phyloP scores from a whole-genome alignment of 2,888 invertebrate species.

The Cantharis flavilabris region DNA sequence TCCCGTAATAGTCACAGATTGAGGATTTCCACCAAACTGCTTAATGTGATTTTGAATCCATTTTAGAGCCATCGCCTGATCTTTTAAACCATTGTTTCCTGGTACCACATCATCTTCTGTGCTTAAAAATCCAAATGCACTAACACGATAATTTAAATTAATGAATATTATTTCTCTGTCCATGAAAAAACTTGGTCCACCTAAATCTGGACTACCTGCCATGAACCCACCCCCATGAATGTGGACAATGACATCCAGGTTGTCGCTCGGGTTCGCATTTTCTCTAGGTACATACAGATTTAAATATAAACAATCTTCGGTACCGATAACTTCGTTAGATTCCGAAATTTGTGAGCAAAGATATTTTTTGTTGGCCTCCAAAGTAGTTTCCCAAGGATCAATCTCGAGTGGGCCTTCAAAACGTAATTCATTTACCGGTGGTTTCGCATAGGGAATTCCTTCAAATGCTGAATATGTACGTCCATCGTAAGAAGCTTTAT shows the following conservation, averaged over 20 bases:
- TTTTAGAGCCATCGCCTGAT: constrained; percentile 67
- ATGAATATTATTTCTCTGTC: constrained; percentile 12
- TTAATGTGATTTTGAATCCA: constrained; percentile 58
- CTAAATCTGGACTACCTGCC: not conserved
- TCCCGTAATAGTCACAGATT: constrained; percentile 67
- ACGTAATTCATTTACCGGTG: constrained; percentile 40
- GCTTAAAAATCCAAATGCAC: constrained; percentile 1
- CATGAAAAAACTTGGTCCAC: constrained; percentile 11
- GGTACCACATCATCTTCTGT: not conserved
- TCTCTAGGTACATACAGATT: constrained; percentile 14
- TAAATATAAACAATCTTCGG: constrained; percentile 19
- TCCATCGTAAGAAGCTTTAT: constrained; percentile 37
- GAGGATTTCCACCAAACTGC: constrained; percentile 70
- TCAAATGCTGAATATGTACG: constrained; percentile 39
- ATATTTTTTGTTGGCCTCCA: not conserved
- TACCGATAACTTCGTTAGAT: not conserved
- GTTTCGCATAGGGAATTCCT: constrained; percentile 43
- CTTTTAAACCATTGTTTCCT: constrained; percentile 54
- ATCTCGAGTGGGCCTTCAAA: constrained; percentile 34
- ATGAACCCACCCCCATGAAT: constrained; percentile 19
- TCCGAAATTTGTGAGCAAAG: not conserved
- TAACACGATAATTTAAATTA: constrained; percentile 7
- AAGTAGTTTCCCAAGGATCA: not conserved
- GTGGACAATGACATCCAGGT: constrained; percentile 12
- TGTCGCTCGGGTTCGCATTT: not conserved